These are phyloP conservation scores for Haliclona indistincta DNA, from an alignment of 37 sponge, comb jelly and placozoan species.

Conservation along the genomic window DNA sequence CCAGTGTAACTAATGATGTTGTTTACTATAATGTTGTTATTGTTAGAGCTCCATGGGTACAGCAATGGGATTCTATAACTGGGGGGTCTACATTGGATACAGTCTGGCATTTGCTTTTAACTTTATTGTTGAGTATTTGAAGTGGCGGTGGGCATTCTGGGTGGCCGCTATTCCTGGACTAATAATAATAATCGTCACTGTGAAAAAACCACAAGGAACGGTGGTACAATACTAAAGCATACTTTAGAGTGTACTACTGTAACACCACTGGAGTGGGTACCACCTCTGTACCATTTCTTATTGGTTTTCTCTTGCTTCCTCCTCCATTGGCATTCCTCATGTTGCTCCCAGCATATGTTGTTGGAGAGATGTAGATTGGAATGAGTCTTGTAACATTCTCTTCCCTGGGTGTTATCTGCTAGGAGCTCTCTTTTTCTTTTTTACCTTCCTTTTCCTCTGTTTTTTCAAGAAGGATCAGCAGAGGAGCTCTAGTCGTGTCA, in stretches of 20 bases:
- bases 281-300: constrained; percentile 75
- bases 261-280: too few relatives aligned
- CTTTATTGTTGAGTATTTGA: constrained; percentile 29
- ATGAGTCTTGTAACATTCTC: constrained; percentile 63
- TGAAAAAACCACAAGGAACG: too few relatives aligned
- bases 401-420: constrained; percentile 62
- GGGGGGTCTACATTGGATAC: constrained; percentile 82
- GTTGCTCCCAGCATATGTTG: constrained; percentile 67
- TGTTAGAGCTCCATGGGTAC: constrained; percentile 45
- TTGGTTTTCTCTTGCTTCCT: constrained; percentile 54
- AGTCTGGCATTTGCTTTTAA: constrained; percentile 68
- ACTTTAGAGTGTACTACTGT: too few relatives aligned
- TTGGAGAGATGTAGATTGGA: constrained; percentile 90
- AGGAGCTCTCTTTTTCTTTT: constrained; percentile 40
- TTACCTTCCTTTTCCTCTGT: not conserved
- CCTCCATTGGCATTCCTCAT: constrained; percentile 75
- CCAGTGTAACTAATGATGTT: too few relatives aligned
- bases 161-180: constrained; percentile 60
- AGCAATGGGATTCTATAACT: constrained; percentile 80
- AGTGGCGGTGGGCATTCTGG: constrained; percentile 75
- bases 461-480: too few relatives aligned
- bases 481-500: too few relatives aligned
- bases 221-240: too few relatives aligned
- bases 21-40: too few relatives aligned
- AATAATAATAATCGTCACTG: too few relatives aligned